Percentiles rank a stretch among this genome's conserved stretches.
phyloP scores from a whole-genome alignment of 2,888 invertebrate species.

The Noctua fimbriata region DNA sequence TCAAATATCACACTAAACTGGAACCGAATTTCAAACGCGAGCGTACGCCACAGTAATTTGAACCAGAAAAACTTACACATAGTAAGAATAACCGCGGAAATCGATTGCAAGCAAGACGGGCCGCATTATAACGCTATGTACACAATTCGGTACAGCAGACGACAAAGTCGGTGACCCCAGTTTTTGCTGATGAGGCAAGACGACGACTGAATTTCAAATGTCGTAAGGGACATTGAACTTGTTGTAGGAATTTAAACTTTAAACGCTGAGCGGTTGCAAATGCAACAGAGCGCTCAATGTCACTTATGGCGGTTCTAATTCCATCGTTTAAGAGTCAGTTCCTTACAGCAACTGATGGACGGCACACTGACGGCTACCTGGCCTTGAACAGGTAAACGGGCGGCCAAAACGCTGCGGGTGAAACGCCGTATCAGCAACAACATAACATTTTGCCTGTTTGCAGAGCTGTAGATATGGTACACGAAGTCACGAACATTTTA shows the following conservation, averaged over 20 bases:
- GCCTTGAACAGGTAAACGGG: slow-evolving; percentile 72
- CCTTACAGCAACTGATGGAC: slow-evolving; percentile 57
- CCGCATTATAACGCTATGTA: slow-evolving; percentile 45
- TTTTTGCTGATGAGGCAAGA: slow-evolving; percentile 63
- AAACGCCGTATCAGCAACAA: background rate
- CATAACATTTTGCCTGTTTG: background rate
- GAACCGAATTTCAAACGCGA: background rate
- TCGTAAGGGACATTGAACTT: background rate
- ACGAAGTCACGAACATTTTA: too few species aligned
- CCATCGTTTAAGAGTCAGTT: background rate
- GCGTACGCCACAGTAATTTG: slow-evolving; percentile 19
- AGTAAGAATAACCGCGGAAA: slow-evolving; percentile 16
- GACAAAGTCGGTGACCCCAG: slow-evolving; percentile 65
- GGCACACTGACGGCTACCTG: slow-evolving; percentile 67
- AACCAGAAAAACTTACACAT: slow-evolving; percentile 40
- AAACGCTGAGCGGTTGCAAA: background rate
- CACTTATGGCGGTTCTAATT: background rate
- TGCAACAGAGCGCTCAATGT: background rate
- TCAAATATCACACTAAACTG: background rate
- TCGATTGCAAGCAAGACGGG: slow-evolving; percentile 39
- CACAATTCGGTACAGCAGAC: slow-evolving; percentile 59
- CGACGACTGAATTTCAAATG: background rate
- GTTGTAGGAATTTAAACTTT: background rate
- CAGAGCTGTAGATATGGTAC: background rate
- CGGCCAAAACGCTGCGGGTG: slow-evolving; percentile 51